phyloP scores from a whole-genome alignment of 2,797 vertebrate species.

The Pristis pectinata region DNA sequence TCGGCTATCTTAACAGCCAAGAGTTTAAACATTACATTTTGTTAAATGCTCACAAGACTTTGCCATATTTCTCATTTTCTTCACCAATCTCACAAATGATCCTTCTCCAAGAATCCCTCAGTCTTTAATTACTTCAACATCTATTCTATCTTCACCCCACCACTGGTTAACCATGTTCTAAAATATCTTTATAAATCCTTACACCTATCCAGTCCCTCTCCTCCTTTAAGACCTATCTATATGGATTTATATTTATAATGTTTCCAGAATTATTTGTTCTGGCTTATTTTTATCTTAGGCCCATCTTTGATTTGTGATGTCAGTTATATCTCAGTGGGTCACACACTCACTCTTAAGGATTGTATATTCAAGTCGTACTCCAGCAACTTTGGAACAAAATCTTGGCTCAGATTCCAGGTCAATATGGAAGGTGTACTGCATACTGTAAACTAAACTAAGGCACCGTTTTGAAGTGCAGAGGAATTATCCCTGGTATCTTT shows the following conservation, averaged over 20 bases:
- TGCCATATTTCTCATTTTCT: not conserved
- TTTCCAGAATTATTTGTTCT: no score
- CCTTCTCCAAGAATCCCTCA: not conserved
- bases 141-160: not conserved
- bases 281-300: not conserved
- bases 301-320: not conserved
- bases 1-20: not conserved
- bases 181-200: not conserved
- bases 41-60: not conserved
- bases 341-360: no score
- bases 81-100: not conserved
- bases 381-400: no score
- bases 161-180: not conserved
- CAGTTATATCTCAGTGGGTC: no score
- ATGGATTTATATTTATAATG: no score
- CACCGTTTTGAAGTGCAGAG: no score
- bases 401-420: no score
- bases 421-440: no score
- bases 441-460: no score
- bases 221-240: not conserved
- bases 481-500: no score
- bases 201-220: no score
- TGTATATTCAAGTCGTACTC: no score
- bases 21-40: not conserved
- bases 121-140: not conserved